Evolutionary conservation across 2,888 invertebrate species (phyloP), one percentile per base, ranked within the genome.

Genomic region (Corbicula japonica): DNA sequence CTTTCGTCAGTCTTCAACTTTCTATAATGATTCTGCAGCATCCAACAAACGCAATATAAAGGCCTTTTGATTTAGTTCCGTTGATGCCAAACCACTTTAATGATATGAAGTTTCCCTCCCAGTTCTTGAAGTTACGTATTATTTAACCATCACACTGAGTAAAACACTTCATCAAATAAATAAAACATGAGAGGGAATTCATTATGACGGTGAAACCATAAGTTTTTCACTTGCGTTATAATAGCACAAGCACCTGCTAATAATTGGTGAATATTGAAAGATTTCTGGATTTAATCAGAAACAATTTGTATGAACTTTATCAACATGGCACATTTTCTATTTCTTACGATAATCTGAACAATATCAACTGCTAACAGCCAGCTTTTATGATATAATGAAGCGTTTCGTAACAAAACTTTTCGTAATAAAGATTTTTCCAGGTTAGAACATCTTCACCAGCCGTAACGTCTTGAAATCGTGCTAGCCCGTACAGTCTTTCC

Each of bases 221-320:
- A 73, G 63, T 41, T 38, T 60, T 60, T 60, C 58, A 48, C 74
- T 44, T 35, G 48, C 50, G 60, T 74, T 30, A 69, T 63, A 63
- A 66, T n/a, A 35, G 41, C 38, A 65, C 34, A 41, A 52, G 63
- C 76, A 76, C 76, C 76, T 76, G 76, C 63, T 69, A 48, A 63
- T 70, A 69, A 70, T 63, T 48, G 44, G 48, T 35, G 38, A 21
- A 50, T 54, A 68, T 75, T 54, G 56, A 34, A 72, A 3, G 21
- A n/a, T 38, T 38, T 60, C 52, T 71, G 41, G 48, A 60, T 35
- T 44, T 30, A 38, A 60, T 66, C 41, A 56, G 54, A 38, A 46
- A 30, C 66, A 74, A 74, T 74, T 74, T 74, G 74, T 74, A 58
- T 41, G 54, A 46, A 60, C 48, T 56, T 60, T 52, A 58, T 58